These are phyloP conservation scores for Pluvianellus socialis DNA, from an alignment of 2,113 vertebrate genomes.

Conservation along the genomic window DNA sequence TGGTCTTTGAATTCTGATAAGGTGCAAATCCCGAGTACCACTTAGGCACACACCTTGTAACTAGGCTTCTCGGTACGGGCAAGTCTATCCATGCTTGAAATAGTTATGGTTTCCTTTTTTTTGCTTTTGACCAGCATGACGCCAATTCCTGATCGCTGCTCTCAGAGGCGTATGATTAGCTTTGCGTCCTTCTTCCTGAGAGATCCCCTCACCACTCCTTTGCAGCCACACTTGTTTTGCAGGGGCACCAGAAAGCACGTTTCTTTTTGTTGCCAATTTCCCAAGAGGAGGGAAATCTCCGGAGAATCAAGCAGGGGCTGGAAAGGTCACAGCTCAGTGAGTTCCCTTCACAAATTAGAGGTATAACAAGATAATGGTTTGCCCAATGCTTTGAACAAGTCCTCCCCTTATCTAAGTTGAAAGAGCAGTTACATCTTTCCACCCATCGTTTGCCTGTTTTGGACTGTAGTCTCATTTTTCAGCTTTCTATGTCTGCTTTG, in stretches of 20 bases:
- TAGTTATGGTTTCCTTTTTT: not conserved
- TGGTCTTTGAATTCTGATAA: not conserved
- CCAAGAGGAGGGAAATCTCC: not conserved
- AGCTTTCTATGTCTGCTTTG: not conserved
- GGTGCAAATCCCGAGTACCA: not conserved
- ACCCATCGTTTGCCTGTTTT: not conserved
- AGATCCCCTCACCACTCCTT: not conserved
- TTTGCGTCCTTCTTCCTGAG: not conserved
- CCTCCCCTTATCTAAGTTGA: not conserved
- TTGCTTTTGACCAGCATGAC: not conserved
- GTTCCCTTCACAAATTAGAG: not conserved
- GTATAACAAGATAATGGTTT: not conserved
- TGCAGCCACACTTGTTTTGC: not conserved
- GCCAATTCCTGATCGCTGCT: not conserved
- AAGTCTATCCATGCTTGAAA: not conserved
- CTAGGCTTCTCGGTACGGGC: not conserved
- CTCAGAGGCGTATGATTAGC: not conserved
- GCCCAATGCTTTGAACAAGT: not conserved
- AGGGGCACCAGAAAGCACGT: not conserved
- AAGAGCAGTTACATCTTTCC: not conserved
- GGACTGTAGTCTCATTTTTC: not conserved
- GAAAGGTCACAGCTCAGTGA: not conserved
- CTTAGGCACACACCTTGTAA: not conserved
- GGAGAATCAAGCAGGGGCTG: not conserved
- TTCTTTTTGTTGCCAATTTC: not conserved